phyloP scores from a whole-genome alignment of 2,888 invertebrate genomes.

The Sesia apiformis region DNA sequence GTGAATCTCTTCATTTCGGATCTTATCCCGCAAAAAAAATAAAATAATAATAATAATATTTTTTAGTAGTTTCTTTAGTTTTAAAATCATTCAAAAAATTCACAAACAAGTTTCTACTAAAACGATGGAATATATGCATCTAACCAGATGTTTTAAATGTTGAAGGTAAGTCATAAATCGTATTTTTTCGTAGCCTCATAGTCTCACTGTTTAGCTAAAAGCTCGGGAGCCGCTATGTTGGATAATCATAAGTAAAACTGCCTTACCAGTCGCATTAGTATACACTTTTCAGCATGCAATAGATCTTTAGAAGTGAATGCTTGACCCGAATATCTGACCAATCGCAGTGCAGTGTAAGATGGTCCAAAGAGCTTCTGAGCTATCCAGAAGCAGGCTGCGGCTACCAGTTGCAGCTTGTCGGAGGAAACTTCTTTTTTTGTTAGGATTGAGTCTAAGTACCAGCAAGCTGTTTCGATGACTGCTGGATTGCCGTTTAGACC shows the following conservation, averaged over 20 bases:
- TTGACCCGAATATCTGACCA: conserved; percentile 29
- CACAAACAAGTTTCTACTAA: too few species aligned
- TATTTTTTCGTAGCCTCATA: too few species aligned
- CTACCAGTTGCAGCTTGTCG: conserved; percentile 40
- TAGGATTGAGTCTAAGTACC: conserved; percentile 48
- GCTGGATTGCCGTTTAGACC: conserved; percentile 34
- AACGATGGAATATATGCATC: too few species aligned
- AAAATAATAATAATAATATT: too few species aligned
- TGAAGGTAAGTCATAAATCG: too few species aligned
- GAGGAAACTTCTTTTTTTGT: conserved; percentile 20
- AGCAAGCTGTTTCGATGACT: conserved; percentile 40
- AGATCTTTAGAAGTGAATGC: conserved; percentile 31
- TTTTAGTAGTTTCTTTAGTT: too few species aligned
- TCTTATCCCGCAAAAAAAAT: too few species aligned
- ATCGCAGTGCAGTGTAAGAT: conserved; percentile 17
- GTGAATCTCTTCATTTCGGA: too few species aligned
- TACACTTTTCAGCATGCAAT: conserved; percentile 30
- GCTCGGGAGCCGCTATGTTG: too few species aligned
- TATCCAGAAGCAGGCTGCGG: conserved; percentile 57
- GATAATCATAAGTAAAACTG: not conserved
- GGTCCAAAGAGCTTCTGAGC: conserved; percentile 45
- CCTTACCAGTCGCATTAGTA: conserved; percentile 27
- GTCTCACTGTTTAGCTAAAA: too few species aligned
- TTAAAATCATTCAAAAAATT: too few species aligned
- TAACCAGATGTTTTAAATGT: too few species aligned